Conservation (phyloP, 2,113 vertebrate genomes). For the Phyllopteryx taeniolatus region DNA sequence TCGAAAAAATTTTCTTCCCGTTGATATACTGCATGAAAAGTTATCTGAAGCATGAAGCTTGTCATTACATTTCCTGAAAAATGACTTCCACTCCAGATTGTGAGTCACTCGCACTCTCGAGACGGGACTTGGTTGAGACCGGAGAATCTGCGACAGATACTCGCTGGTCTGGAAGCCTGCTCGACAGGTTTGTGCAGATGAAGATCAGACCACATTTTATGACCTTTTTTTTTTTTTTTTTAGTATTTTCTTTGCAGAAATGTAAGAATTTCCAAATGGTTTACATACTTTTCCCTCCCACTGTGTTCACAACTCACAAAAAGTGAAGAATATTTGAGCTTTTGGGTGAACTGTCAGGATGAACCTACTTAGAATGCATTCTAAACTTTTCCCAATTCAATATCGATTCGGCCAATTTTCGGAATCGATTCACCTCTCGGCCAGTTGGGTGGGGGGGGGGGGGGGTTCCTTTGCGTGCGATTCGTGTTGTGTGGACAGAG, state of each 20-base stretch:
- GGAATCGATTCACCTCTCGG: no score
- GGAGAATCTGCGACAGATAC: conserved; percentile 85
- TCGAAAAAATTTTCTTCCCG: background rate
- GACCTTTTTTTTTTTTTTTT: background rate
- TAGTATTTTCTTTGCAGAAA: background rate
- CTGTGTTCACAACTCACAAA: no score
- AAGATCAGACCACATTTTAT: background rate
- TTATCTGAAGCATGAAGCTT: background rate
- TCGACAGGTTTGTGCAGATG: conserved; percentile 71
- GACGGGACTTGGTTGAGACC: conserved; percentile 92
- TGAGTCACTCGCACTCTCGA: conserved; percentile 86
- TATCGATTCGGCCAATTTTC: no score
- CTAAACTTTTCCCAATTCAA: no score
- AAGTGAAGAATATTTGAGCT: no score
- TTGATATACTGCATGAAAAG: background rate
- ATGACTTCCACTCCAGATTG: conserved; percentile 74
- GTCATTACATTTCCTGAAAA: background rate
- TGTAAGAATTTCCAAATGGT: no score
- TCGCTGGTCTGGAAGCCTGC: conserved; percentile 81
- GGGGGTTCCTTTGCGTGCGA: no score
- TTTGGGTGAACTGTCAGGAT: no score
- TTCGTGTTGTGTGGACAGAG: no score
- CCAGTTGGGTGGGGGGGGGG: no score
- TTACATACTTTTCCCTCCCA: no score
- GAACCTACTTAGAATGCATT: no score